Conservation (phyloP, 2,113 vertebrate species). For the Zeus faber region DNA sequence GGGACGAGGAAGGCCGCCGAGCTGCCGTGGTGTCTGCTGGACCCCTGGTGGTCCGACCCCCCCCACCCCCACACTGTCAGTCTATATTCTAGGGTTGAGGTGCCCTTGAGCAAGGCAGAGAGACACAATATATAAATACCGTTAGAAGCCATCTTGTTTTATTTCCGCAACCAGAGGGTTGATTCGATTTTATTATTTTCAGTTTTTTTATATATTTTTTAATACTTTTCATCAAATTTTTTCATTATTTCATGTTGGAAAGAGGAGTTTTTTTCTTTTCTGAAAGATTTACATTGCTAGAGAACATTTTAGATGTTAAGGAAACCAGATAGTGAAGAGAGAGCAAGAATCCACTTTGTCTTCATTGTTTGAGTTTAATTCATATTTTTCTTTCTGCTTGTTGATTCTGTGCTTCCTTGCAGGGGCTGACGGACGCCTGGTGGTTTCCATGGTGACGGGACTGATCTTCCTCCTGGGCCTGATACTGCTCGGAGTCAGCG, state of each 20-base stretch:
- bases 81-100: not conserved
- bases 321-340: no score
- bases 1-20: not conserved
- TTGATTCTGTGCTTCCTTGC: constrained; percentile 40
- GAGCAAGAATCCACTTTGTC: no score
- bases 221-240: no score
- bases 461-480: constrained; percentile 43
- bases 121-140: no score
- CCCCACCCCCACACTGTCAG: constrained; percentile 40
- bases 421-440: constrained; percentile 45
- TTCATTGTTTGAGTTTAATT: not conserved
- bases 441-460: constrained; percentile 43
- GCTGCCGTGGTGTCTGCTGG: constrained; percentile 58
- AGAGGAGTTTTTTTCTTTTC: no score
- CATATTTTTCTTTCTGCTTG: not conserved
- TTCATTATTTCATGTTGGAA: no score
- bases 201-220: no score
- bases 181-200: no score
- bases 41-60: constrained; percentile 48
- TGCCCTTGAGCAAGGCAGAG: not conserved
- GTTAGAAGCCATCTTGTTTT: no score
- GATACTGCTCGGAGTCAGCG: constrained; percentile 36
- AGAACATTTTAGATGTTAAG: no score
- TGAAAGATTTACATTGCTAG: no score
- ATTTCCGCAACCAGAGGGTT: no score